Conservation (phyloP, 2,888 invertebrate species). For the Uropetala carovei region DNA sequence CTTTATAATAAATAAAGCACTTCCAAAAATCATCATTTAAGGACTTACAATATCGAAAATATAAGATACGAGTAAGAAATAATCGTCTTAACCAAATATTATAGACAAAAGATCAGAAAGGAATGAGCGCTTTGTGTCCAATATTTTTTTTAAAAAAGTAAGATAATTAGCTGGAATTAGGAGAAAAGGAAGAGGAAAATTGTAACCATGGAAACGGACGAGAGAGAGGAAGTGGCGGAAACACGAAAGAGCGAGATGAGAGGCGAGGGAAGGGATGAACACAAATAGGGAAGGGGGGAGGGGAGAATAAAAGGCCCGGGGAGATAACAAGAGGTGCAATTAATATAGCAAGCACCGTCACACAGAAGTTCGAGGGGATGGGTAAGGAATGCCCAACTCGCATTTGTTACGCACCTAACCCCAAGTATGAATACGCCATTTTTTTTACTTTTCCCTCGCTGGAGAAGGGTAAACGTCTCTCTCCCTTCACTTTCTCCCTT, state of each 20-base stretch:
- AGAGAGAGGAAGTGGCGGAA: not conserved
- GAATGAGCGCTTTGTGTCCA: too few species aligned
- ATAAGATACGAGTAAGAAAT: too few species aligned
- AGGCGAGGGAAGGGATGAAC: not conserved
- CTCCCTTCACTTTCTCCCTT: not conserved
- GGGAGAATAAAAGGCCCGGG: not conserved
- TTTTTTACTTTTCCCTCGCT: constrained; percentile 15
- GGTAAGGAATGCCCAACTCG: not conserved
- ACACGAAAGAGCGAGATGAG: not conserved
- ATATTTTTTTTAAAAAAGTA: too few species aligned
- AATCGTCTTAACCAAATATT: too few species aligned
- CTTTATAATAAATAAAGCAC: too few species aligned
- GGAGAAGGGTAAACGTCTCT: not conserved
- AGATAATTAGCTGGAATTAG: not conserved
- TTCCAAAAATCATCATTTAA: too few species aligned
- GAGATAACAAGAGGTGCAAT: constrained; percentile 9
- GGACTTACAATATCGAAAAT: too few species aligned
- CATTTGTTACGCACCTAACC: constrained; percentile 36
- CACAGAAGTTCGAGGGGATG: not conserved
- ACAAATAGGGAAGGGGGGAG: not conserved
- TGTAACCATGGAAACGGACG: not conserved
- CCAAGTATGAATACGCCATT: constrained; percentile 16
- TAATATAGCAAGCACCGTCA: not conserved
- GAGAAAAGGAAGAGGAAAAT: not conserved
- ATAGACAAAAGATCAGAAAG: too few species aligned